Evolutionary conservation across 1,140 invertebrate genomes (phyloP), one percentile per base, ranked within the genome.

Genomic region (Ptiloglossa arizonensis): DNA sequence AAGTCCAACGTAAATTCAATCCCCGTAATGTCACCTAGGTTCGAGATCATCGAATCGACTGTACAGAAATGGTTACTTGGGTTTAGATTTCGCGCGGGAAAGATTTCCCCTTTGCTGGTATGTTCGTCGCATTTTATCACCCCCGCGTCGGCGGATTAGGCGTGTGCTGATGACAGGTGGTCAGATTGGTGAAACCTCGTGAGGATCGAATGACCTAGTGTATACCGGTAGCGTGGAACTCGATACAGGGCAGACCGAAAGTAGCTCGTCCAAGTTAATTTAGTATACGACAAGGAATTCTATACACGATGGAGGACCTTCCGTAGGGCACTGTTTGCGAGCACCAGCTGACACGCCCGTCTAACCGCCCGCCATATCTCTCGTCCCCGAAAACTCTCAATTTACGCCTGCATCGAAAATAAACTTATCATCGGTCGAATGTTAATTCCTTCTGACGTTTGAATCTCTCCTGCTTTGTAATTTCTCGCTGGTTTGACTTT

Each of bases 151-250:
- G 0, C 67, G 57, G 52, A 81, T 72, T 79, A 70, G 76, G 57
- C 82, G 86, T 80, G 86, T 73, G 71, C 70, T 67, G 79, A 76
- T 81, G 86, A 89, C 86, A 88, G 87, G 79, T 87, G 84, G 85
- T 32, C 75, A 67, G 79, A 85, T 82, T 84, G 77, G 77, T 46
- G 75, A 89, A 86, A 87, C 82, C 73, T 56, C 63, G 17, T 59
- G 86, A 77, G 84, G 85, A 90, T 90, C 87, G 81, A 86, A 87
- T 90, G 72, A 64, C 88, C 38, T 57, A 78, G 88, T 90, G 89
- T 90, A 90, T 90, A 89, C 87, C 87, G 62, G 89, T 90, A 90
- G 88, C 87, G 68, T 85, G 89, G 71, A 90, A 90, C 62, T 68
- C 64, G 85, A 90, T 89, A 87, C 81, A 74, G 56, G 62, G 73